Conservation (phyloP, 2,797 vertebrate species). For the Mus minutoides region DNA sequence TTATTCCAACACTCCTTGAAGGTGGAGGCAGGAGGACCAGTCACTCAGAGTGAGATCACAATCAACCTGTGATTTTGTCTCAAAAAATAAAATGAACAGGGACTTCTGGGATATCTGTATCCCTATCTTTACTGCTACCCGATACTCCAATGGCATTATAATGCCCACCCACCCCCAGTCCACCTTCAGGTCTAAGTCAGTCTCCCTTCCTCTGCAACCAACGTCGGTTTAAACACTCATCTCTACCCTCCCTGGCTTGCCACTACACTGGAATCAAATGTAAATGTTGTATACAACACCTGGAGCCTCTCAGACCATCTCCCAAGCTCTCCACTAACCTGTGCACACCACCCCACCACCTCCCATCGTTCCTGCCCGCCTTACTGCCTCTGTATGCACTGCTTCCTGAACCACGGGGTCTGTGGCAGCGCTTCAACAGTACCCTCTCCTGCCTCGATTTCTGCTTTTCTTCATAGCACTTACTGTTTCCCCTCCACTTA, state of each 20-base stretch:
- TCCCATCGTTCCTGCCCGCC: background rate
- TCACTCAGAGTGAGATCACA: background rate
- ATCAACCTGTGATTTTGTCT: background rate
- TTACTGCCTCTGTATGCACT: background rate
- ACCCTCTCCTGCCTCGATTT: background rate
- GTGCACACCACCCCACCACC: background rate
- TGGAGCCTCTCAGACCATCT: background rate
- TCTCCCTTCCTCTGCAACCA: background rate
- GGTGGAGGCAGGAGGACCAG: no score
- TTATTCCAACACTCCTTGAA: background rate
- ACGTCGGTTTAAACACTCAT: background rate
- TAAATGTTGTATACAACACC: background rate
- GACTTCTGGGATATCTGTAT: background rate
- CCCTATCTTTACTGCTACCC: background rate
- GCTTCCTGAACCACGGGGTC: background rate
- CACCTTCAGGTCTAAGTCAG: background rate
- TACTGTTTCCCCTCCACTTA: background rate
- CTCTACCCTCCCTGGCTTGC: background rate
- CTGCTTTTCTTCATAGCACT: background rate
- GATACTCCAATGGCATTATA: background rate
- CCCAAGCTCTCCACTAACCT: rapidly evolving
- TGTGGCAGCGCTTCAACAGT: background rate
- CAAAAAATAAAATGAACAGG: background rate
- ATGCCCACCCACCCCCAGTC: background rate
- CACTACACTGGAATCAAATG: background rate